phyloP scores from a whole-genome alignment of 2,888 invertebrate genomes.

The Galerucella calmariensis region DNA sequence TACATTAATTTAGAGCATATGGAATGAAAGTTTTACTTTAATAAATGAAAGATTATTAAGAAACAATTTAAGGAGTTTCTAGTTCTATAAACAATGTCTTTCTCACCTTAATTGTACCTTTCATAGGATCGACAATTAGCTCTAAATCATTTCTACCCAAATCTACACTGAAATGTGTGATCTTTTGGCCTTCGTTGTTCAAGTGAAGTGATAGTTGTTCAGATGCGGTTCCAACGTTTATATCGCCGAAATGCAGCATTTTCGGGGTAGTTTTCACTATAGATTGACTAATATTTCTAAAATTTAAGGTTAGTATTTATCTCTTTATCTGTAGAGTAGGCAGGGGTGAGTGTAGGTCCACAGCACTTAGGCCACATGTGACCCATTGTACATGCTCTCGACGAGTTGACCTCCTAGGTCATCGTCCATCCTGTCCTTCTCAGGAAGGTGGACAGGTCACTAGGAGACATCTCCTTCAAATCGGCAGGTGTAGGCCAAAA shows the following conservation, averaged over 20 bases:
- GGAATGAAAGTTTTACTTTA: too few species aligned
- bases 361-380: too few species aligned
- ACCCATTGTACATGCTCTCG: too few species aligned
- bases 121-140: conserved; percentile 61
- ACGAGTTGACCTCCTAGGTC: too few species aligned
- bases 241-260: conserved; percentile 63
- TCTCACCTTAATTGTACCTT: conserved; percentile 58
- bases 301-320: conserved; percentile 17
- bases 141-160: conserved; percentile 62
- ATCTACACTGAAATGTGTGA: conserved; percentile 63
- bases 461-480: too few species aligned
- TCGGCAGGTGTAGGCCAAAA: too few species aligned
- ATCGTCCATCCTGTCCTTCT: too few species aligned
- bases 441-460: too few species aligned
- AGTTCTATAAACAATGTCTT: background rate
- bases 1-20: too few species aligned
- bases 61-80: background rate
- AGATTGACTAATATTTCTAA: conserved; percentile 49
- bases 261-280: conserved; percentile 52
- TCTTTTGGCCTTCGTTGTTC: conserved; percentile 61
- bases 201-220: conserved; percentile 59
- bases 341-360: too few species aligned
- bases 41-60: background rate
- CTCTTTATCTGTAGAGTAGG: too few species aligned
- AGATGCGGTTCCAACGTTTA: conserved; percentile 63